Evolutionary conservation across 2,888 invertebrate species (phyloP).

Genomic region (Heliconius hortense): DNA sequence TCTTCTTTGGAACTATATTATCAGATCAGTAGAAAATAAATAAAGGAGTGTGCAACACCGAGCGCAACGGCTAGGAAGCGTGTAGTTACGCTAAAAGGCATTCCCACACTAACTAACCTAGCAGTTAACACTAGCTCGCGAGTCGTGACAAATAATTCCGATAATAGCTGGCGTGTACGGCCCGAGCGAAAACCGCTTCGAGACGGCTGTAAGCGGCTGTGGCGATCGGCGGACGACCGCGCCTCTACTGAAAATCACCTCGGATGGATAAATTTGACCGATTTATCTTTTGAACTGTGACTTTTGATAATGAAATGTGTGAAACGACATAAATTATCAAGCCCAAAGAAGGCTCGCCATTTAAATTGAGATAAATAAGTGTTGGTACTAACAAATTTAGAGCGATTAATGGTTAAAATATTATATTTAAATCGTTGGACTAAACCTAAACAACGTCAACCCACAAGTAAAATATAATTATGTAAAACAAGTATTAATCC

Average conservation of each 20-base stretch:
- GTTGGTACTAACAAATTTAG: background rate
- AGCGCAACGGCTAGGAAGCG: conserved; percentile 48
- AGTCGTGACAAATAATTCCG: conserved; percentile 45
- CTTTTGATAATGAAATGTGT: conserved; percentile 60
- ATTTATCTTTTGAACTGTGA: conserved; percentile 34
- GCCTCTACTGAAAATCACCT: conserved; percentile 31
- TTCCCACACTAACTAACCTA: conserved; percentile 62
- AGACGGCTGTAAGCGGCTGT: conserved; percentile 60
- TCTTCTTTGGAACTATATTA: conserved; percentile 66
- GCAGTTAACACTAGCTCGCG: conserved; percentile 54
- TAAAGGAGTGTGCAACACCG: conserved; percentile 57
- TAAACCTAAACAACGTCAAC: background rate
- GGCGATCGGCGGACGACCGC: conserved; percentile 36
- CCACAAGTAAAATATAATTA: background rate
- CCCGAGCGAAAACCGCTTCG: conserved; percentile 56
- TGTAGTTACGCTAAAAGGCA: conserved; percentile 55
- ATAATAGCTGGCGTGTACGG: conserved; percentile 51
- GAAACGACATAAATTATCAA: conserved; percentile 52
- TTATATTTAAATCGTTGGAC: background rate
- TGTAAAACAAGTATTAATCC: no score
- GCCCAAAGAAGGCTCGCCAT: conserved; percentile 69
- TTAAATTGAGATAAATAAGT: conserved; percentile 17
- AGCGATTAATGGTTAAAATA: background rate
- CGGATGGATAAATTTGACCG: conserved; percentile 20
- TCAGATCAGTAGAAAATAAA: conserved; percentile 63